A percentile compares a stretch with the other conserved stretches of the same genome.
These are phyloP conservation scores for Cetonia aurata DNA, from an alignment of 2,888 invertebrate species.

Conservation along the genomic window DNA sequence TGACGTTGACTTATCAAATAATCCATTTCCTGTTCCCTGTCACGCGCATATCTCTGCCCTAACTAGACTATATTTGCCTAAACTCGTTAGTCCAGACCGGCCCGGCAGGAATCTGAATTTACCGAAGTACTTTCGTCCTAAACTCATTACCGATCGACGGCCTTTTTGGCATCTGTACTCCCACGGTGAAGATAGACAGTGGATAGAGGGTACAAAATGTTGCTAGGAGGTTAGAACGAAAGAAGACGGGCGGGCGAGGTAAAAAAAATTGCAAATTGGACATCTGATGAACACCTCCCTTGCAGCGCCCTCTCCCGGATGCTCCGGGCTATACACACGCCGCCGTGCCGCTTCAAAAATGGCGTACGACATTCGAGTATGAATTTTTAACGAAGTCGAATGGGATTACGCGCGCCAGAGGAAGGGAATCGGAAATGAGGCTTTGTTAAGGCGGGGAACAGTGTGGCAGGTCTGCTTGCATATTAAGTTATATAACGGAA, in stretches of 20 bases:
- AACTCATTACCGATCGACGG: conserved; percentile 21
- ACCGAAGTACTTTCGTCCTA: conserved; percentile 8
- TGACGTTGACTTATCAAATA: conserved; percentile 8
- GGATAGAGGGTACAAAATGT: background rate
- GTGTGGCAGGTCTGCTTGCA: conserved; percentile 4
- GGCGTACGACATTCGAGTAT: conserved; percentile 35
- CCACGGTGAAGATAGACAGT: background rate
- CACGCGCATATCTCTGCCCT: background rate
- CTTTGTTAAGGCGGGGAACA: conserved; percentile 23
- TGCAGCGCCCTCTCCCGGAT: conserved; percentile 4
- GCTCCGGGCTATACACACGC: background rate
- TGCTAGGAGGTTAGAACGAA: background rate
- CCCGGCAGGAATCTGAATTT: conserved; percentile 4
- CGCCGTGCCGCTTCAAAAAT: conserved; percentile 14
- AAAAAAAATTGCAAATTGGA: conserved; percentile 38
- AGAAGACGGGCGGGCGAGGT: background rate
- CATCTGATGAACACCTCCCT: conserved; percentile 33
- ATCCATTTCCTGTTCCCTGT: background rate
- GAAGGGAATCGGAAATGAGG: conserved; percentile 33
- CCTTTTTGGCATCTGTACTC: conserved; percentile 17
- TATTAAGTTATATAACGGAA: conserved; percentile 31
- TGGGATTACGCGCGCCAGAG: conserved; percentile 20
- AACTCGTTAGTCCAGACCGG: conserved; percentile 5
- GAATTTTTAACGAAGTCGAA: conserved; percentile 39
- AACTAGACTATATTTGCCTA: conserved; percentile 30